Percentiles rank a stretch among this genome's conserved stretches.
Conservation (phyloP, 1,140 invertebrate species). For the Formica selysi region DNA sequence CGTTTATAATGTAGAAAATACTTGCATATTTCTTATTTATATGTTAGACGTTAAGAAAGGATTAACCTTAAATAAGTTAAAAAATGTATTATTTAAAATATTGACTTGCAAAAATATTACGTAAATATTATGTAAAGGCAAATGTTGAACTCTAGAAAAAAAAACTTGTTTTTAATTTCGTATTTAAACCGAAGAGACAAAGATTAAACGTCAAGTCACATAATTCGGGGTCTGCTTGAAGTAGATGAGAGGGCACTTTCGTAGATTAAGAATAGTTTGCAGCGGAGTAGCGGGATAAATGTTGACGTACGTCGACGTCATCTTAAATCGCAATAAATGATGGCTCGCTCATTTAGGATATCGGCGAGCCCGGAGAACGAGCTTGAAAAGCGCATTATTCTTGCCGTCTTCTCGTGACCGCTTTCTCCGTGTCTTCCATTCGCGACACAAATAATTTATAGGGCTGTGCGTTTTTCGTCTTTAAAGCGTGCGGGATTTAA, state of each 20-base stretch:
- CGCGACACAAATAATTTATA: slow-evolving; percentile 27
- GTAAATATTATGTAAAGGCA: not conserved
- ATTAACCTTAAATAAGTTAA: not conserved
- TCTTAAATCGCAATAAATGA: slow-evolving; percentile 53
- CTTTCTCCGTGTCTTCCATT: not conserved
- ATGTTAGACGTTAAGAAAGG: not conserved
- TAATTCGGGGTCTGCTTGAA: slow-evolving; percentile 3
- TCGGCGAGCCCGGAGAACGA: not conserved
- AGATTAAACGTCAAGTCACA: slow-evolving; percentile 17
- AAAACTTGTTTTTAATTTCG: not conserved
- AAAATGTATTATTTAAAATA: slow-evolving; percentile 13
- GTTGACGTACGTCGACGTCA: slow-evolving; percentile 12
- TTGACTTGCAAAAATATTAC: not conserved
- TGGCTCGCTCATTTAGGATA: slow-evolving; percentile 29
- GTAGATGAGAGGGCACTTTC: slow-evolving; percentile 44
- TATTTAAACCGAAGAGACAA: not conserved
- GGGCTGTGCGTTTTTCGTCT: not conserved
- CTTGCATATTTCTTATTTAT: not conserved
- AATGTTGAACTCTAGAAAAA: not conserved
- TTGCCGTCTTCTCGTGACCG: not conserved
- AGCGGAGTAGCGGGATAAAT: slow-evolving; percentile 28
- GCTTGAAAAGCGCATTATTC: slow-evolving; percentile 20
- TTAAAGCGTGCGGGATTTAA: not conserved
- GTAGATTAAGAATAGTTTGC: slow-evolving; percentile 53
- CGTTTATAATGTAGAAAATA: not conserved